Evolutionary conservation across 2,888 invertebrate species (phyloP).

Genomic region (Carpatolechia fugitivella): DNA sequence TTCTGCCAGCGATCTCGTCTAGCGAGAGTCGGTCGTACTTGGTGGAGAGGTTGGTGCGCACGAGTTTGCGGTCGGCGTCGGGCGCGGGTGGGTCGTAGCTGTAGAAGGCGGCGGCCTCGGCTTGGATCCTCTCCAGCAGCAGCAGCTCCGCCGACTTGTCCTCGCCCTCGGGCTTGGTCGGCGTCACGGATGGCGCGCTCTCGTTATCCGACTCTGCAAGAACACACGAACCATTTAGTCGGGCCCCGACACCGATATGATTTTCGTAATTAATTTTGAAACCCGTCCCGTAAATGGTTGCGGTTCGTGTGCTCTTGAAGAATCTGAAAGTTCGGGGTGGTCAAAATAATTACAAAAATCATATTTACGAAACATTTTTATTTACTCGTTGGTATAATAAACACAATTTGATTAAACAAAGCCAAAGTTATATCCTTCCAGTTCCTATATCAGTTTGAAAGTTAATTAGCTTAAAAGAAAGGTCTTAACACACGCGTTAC

Average conservation of each 20-base stretch:
- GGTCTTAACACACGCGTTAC: slow-evolving; percentile 65
- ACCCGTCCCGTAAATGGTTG: slow-evolving; percentile 49
- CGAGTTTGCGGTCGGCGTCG: slow-evolving; percentile 39
- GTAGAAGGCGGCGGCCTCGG: slow-evolving; percentile 86
- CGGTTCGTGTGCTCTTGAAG: slow-evolving; percentile 61
- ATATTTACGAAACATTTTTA: slow-evolving; percentile 76
- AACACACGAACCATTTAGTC: slow-evolving; percentile 78
- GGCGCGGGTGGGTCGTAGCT: slow-evolving; percentile 74
- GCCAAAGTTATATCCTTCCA: slow-evolving; percentile 65
- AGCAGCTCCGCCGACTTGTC: slow-evolving; percentile 73
- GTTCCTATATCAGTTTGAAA: slow-evolving; percentile 62
- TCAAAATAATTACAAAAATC: slow-evolving; percentile 79
- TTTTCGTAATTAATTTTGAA: slow-evolving; percentile 78
- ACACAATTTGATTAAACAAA: slow-evolving; percentile 76
- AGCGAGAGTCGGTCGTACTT: slow-evolving; percentile 74
- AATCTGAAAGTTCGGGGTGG: slow-evolving; percentile 64
- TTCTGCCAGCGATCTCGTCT: slow-evolving; percentile 71
- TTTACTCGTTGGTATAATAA: slow-evolving; percentile 76
- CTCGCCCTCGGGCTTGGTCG: slow-evolving; percentile 67
- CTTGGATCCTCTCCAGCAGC: slow-evolving; percentile 84
- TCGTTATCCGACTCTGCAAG: slow-evolving; percentile 90
- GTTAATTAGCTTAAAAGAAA: slow-evolving; percentile 67
- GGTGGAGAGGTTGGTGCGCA: slow-evolving; percentile 45
- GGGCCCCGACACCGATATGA: slow-evolving; percentile 43
- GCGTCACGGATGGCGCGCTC: slow-evolving; percentile 82